These are phyloP conservation scores for Leptinotarsa undecemlineata DNA, from an alignment of 1,140 invertebrate genomes.

Conservation along the genomic window DNA sequence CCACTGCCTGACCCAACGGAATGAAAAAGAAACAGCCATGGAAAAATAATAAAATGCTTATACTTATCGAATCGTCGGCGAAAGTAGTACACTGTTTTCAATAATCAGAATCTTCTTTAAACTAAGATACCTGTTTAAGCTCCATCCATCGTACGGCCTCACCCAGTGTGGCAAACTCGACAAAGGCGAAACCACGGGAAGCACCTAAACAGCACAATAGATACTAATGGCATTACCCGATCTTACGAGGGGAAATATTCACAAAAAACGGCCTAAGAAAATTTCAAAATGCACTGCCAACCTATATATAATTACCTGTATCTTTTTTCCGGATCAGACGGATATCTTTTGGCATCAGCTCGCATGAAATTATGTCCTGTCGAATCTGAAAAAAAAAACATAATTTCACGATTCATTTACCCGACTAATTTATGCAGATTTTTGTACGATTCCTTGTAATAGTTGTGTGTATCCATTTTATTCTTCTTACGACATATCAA, in stretches of 20 bases:
- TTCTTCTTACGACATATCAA: no score
- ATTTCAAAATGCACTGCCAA: slow-evolving; percentile 40
- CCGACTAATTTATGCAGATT: no score
- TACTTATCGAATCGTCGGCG: neutral
- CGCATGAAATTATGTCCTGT: slow-evolving; percentile 73
- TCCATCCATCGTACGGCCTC: slow-evolving; percentile 93
- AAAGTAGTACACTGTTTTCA: neutral
- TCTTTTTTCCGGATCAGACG: slow-evolving; percentile 83
- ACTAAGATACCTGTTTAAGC: slow-evolving; percentile 81
- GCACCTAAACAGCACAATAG: slow-evolving; percentile 70
- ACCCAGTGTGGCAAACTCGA: slow-evolving; percentile 89
- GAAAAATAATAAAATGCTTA: slow-evolving; percentile 1
- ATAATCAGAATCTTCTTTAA: slow-evolving; percentile 44
- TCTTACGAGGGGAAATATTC: slow-evolving; percentile 46
- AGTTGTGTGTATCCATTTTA: no score
- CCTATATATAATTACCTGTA: slow-evolving; percentile 68
- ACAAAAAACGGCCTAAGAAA: slow-evolving; percentile 49
- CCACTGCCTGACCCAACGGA: neutral
- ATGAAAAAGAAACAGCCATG: neutral
- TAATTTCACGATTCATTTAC: no score
- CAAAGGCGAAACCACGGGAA: slow-evolving; percentile 91
- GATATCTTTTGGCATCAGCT: slow-evolving; percentile 80
- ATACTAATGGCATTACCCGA: slow-evolving; percentile 56
- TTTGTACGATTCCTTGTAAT: no score
- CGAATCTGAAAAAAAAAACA: slow-evolving; percentile 63